A percentile compares a stretch with the other conserved stretches of the same genome.
Conservation (phyloP, 1,140 invertebrate genomes). For the Prorops nasuta region DNA sequence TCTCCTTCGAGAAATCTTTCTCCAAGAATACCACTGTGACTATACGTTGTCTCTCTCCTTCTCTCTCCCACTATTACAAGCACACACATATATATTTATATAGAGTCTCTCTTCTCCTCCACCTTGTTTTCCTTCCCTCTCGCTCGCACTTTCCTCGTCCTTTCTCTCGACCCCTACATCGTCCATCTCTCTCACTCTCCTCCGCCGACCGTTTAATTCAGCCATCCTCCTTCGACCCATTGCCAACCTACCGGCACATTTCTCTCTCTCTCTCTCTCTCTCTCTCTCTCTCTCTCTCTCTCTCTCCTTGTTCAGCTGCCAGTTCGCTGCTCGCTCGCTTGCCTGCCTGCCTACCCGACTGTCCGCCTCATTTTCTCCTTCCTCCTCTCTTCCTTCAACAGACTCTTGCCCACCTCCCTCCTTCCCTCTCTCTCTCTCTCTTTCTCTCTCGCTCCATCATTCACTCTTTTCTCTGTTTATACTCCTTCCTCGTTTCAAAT, state of each 20-base stretch:
- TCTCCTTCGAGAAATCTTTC: conserved; percentile 1
- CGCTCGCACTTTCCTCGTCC: too few species aligned
- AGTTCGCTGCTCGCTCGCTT: not conserved
- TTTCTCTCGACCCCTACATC: too few species aligned
- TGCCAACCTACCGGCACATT: too few species aligned
- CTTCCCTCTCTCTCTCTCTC: not conserved
- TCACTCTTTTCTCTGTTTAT: too few species aligned
- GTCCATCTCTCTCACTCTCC: conserved; percentile 14
- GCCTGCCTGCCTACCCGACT: not conserved
- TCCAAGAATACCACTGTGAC: too few species aligned
- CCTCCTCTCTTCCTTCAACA: not conserved
- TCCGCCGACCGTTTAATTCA: not conserved
- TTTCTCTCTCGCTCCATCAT: not conserved
- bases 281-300: conserved; percentile 6
- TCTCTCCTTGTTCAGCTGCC: not conserved
- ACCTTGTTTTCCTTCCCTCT: too few species aligned
- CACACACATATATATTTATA: too few species aligned
- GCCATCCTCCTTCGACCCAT: conserved; percentile 1
- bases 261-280: conserved; percentile 3
- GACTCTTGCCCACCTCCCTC: not conserved
- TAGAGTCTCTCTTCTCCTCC: too few species aligned
- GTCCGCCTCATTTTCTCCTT: not conserved
- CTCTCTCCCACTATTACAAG: too few species aligned
- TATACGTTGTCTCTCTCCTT: too few species aligned
- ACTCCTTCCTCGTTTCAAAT: not conserved